Base-by-base conservation (phyloP, 2,888 invertebrate species). In the Papilio gigon region DNA sequence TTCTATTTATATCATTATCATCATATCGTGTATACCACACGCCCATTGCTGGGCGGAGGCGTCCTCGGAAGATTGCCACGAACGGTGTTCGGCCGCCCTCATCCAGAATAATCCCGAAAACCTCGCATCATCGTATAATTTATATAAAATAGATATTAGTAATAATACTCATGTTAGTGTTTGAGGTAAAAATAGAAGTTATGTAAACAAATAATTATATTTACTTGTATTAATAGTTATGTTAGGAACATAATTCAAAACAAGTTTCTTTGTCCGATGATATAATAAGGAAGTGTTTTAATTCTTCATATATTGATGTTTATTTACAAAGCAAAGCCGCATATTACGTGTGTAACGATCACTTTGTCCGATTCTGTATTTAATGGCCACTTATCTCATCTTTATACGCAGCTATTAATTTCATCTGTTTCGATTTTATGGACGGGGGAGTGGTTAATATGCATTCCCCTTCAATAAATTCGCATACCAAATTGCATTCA, bases 371-470 rank as follows among this genome's bases (percentile, higher is more conserved):
- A 65, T 42, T 12, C 70, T 76, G 75, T 74, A 61, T 71, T 74
- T 73, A 70, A 75, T 73, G 67, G 73, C 70, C 72, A 64, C 64
- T 72, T 72, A 62, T 60, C 64, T 64, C 22, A 35, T 68, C 68
- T 68, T 59, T 65, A 59, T 68, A 65, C 22, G n/a, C 42, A 53
- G 50, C 65, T 53, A 68, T 68, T 68, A 68, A 60, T 68, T 68
- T 68, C 68, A 68, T 68, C 68, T 68, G 68, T 68, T 68, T 68
- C 60, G 53, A 65, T 65, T 60, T 68, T 68, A 68, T 65, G 65
- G 42, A 47, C 59, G 30, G 37, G 60, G 56, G 47, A 53, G 30
- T 42, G 53, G 50, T 60, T 65, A 60, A 53, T 37, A 59, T 42
- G 60, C 47, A 40, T 60, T 64, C 50, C 58, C 58, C 58, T 27